A percentile compares a stretch with the other conserved stretches of the same genome.
Conservation (phyloP, 1,140 invertebrate genomes). For the Drepana arcuata region DNA sequence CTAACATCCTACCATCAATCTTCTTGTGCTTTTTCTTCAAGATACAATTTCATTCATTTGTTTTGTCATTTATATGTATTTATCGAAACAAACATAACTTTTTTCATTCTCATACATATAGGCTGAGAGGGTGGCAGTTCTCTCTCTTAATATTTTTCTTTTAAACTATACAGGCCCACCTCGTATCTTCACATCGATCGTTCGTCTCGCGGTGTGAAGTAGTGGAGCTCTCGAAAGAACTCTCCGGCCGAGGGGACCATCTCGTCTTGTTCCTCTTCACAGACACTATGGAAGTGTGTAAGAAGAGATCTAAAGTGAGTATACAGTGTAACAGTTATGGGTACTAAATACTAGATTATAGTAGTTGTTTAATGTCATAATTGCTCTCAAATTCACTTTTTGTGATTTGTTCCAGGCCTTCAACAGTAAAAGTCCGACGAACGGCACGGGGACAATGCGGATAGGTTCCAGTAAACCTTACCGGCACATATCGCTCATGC, state of each 20-base stretch:
- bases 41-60: no score
- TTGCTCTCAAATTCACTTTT: no score
- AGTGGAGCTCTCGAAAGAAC: slow-evolving; percentile 87
- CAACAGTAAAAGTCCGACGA: slow-evolving; percentile 81
- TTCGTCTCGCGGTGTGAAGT: slow-evolving; percentile 92
- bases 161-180: slow-evolving; percentile 81
- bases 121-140: no score
- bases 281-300: slow-evolving; percentile 94
- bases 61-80: no score
- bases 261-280: slow-evolving; percentile 94
- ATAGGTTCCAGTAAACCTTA: slow-evolving; percentile 84
- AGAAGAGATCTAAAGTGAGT: slow-evolving; percentile 84
- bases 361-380: no score
- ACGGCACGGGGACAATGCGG: slow-evolving; percentile 74
- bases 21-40: no score
- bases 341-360: no score
- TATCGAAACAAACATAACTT: no score
- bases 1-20: no score
- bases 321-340: no score
- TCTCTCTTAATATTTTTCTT: no score
- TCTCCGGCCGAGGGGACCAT: slow-evolving; percentile 89
- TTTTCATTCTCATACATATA: no score
- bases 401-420: slow-evolving; percentile 62
- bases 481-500: slow-evolving; percentile 92
- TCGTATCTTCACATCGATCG: slow-evolving; percentile 92